Evolutionary conservation across 2,113 vertebrate genomes (phyloP).

Genomic region (Mesoclemmys tuberculata): DNA sequence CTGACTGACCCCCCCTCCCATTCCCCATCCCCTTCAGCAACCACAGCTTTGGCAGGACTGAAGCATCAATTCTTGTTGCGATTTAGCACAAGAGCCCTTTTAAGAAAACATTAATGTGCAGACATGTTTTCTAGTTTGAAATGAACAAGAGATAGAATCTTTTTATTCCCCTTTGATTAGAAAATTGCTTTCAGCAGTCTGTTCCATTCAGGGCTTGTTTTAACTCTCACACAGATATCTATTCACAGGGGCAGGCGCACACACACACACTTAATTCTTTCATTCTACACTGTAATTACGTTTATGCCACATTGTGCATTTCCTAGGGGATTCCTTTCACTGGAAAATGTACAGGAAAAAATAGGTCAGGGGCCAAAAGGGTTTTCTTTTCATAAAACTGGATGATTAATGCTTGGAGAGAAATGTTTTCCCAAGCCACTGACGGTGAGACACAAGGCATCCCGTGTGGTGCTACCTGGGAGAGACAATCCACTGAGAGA

Average conservation of each 20-base stretch:
- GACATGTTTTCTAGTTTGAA: conserved; percentile 42
- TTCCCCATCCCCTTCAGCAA: neutral
- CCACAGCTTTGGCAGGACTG: neutral
- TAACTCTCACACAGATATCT: neutral
- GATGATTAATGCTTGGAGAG: neutral
- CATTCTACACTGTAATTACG: conserved; percentile 47
- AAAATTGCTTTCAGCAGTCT: conserved; percentile 54
- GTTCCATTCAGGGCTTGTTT: conserved; percentile 54
- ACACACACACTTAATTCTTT: conserved; percentile 59
- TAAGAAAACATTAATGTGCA: conserved; percentile 29
- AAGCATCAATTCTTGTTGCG: neutral
- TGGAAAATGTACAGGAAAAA: conserved; percentile 45
- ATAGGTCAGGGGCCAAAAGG: conserved; percentile 9
- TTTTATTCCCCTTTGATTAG: conserved; percentile 56
- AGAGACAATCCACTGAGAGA: neutral
- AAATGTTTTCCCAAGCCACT: neutral
- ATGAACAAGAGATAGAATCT: conserved; percentile 33
- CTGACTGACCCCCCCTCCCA: neutral
- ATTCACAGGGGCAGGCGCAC: conserved; percentile 14
- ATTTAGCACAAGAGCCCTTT: conserved; percentile 19
- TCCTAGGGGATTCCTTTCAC: conserved; percentile 15
- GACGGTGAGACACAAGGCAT: neutral
- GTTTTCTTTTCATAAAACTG: neutral
- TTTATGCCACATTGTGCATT: conserved; percentile 23
- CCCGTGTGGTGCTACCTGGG: neutral